A percentile compares a stretch with the other conserved stretches of the same genome.
Evolutionary conservation across 2,888 invertebrate species (phyloP).

Genomic region (Pristionchus japonicus): DNA sequence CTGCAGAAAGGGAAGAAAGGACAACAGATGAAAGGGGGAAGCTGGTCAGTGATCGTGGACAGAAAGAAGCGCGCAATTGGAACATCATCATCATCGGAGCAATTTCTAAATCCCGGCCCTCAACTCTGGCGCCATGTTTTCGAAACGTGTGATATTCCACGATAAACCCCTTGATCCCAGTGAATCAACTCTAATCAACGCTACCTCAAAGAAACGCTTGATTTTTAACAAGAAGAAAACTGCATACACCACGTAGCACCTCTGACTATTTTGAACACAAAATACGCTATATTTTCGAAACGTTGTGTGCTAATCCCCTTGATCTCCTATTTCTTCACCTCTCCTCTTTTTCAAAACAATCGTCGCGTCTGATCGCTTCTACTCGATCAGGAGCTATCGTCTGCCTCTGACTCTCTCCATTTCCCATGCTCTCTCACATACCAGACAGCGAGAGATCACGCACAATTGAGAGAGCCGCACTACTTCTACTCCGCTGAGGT

Average conservation of each 20-base stretch:
- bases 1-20: conserved; percentile 7
- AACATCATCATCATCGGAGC: background rate
- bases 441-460: background rate
- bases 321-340: background rate
- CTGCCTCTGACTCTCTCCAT: background rate
- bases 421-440: background rate
- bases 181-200: no score
- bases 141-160: no score
- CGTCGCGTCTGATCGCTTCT: background rate
- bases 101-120: no score
- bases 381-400: background rate
- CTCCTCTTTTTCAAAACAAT: background rate
- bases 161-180: no score
- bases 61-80: background rate
- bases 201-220: no score
- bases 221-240: no score
- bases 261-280: no score
- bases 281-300: no score
- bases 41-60: background rate
- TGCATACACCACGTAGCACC: no score
- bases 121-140: no score
- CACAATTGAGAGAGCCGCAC: background rate
- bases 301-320: background rate
- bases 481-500: background rate
- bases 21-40: background rate